Percentiles rank a stretch among this genome's conserved stretches.
These are phyloP conservation scores for Nephrotoma appendiculata DNA, from an alignment of 2,888 invertebrate species.

Conservation along the genomic window DNA sequence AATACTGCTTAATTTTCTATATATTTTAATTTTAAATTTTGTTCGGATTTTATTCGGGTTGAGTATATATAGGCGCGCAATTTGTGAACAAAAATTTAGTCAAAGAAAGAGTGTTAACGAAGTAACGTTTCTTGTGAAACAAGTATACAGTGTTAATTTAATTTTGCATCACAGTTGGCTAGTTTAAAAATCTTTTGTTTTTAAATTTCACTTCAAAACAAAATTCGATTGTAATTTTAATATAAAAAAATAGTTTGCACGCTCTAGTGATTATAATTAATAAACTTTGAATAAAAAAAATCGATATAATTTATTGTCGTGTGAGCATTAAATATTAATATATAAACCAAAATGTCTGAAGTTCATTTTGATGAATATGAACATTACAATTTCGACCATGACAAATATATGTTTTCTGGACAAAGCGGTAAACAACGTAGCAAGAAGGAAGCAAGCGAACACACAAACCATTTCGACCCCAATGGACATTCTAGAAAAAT, in stretches of 20 bases:
- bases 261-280: not conserved
- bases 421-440: conserved; percentile 83
- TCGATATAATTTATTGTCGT: not conserved
- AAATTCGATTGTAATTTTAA: not conserved
- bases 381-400: conserved; percentile 86
- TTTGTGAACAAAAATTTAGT: not conserved
- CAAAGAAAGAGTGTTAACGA: not conserved
- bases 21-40: not conserved
- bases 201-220: not conserved
- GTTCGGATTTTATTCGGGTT: not conserved
- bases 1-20: not conserved
- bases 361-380: conserved; percentile 81
- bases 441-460: conserved; percentile 75
- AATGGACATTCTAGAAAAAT: conserved; percentile 89
- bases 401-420: conserved; percentile 73
- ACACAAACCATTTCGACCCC: conserved; percentile 86
- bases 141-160: not conserved
- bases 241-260: not conserved
- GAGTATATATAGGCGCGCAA: not conserved
- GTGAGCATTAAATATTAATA: conserved; percentile 12
- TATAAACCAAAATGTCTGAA: conserved; percentile 54
- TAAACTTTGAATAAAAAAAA: not conserved
- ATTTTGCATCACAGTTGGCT: not conserved
- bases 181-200: not conserved
- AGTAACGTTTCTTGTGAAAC: not conserved